Evolutionary conservation across 2,888 invertebrate species (phyloP).

Genomic region (Stenotaenia linearis): DNA sequence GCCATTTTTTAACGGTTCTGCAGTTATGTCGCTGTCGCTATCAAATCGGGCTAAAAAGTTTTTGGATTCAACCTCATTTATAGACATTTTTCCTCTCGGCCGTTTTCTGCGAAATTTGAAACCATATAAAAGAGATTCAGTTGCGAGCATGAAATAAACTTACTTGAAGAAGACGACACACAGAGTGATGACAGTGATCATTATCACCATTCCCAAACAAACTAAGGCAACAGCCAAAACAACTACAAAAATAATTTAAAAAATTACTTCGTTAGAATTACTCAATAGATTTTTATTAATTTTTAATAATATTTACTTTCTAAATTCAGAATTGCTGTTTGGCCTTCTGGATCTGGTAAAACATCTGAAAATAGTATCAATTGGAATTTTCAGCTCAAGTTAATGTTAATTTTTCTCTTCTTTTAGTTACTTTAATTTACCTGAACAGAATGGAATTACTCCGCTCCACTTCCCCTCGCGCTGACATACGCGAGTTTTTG

Average conservation of each 20-base stretch:
- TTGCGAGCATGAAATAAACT: neutral
- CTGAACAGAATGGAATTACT: constrained; percentile 1
- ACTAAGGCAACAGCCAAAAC: neutral
- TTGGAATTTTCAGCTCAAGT: neutral
- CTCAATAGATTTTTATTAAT: neutral
- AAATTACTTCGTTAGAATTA: neutral
- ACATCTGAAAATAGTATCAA: neutral
- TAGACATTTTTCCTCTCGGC: neutral
- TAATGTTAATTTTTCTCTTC: neutral
- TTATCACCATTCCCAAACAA: neutral
- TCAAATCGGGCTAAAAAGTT: neutral
- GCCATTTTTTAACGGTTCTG: neutral
- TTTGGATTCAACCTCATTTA: neutral
- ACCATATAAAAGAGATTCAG: neutral
- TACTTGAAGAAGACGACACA: neutral
- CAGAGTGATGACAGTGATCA: constrained; percentile 4
- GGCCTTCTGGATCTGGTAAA: constrained; percentile 13
- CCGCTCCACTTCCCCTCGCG: constrained; percentile 19
- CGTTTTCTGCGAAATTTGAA: neutral
- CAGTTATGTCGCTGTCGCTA: neutral
- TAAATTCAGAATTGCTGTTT: neutral
- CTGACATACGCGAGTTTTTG: constrained; percentile 6
- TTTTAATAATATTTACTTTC: neutral
- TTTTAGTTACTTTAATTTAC: neutral
- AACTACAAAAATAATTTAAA: neutral